These are phyloP conservation scores for Erebia ligea DNA, from an alignment of 2,888 invertebrate genomes.

Conservation along the genomic window DNA sequence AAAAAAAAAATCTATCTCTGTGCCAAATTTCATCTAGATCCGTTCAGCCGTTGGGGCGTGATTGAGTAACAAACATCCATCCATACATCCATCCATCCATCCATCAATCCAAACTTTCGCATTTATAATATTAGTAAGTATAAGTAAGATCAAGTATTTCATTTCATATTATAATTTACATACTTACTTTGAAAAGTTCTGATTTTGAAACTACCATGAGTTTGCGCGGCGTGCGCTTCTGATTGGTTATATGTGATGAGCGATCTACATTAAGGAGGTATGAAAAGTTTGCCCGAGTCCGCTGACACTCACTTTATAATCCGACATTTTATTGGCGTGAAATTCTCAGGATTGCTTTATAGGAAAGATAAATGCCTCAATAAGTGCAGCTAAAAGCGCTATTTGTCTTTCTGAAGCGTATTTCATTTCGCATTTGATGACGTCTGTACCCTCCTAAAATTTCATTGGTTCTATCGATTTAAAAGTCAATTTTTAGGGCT, in stretches of 20 bases:
- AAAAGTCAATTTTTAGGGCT: neutral
- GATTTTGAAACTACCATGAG: neutral
- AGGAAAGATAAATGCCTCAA: conserved; percentile 24
- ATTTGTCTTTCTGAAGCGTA: conserved; percentile 25
- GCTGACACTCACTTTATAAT: conserved; percentile 19
- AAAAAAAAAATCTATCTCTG: too few species aligned
- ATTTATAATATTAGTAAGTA: too few species aligned
- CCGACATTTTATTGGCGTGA: conserved; percentile 25
- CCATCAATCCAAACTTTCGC: too few species aligned
- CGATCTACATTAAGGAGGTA: neutral
- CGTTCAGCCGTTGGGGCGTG: too few species aligned
- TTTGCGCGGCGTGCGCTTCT: neutral
- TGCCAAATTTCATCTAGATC: too few species aligned
- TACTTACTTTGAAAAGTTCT: too few species aligned
- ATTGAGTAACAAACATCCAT: too few species aligned
- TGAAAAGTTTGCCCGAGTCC: conserved; percentile 8
- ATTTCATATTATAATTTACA: too few species aligned
- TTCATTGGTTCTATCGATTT: neutral
- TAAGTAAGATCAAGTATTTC: too few species aligned
- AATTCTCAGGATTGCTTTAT: conserved; percentile 23
- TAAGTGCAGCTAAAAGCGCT: conserved; percentile 24
- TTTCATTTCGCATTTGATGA: conserved; percentile 14
- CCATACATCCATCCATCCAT: too few species aligned
- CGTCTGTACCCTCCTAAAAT: conserved; percentile 7
- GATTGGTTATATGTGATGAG: neutral